Conservation (phyloP, 2,888 invertebrate genomes). For the Drosophila buzzatii region DNA sequence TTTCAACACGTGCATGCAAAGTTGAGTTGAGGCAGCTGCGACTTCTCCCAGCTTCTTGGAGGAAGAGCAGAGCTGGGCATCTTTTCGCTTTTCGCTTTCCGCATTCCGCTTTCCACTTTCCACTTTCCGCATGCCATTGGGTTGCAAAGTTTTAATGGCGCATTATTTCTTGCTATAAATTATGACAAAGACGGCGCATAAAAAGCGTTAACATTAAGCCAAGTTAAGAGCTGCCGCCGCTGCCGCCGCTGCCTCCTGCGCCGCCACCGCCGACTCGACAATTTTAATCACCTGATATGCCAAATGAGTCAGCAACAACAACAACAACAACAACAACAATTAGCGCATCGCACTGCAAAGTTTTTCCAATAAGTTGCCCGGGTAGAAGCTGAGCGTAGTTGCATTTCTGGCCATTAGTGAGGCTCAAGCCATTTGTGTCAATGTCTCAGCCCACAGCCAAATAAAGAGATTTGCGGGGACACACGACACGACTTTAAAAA, state of each 20-base stretch:
- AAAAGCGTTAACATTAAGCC: slow-evolving; percentile 77
- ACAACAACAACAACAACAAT: slow-evolving; percentile 11
- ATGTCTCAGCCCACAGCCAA: slow-evolving; percentile 6
- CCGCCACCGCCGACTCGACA: slow-evolving; percentile 45
- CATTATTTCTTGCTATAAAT: slow-evolving; percentile 80
- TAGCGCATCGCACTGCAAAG: slow-evolving; percentile 3
- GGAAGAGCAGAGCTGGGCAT: slow-evolving; percentile 15
- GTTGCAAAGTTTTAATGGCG: slow-evolving; percentile 79
- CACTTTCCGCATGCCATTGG: slow-evolving; percentile 45
- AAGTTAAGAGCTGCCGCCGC: slow-evolving; percentile 48
- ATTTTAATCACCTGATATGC: slow-evolving; percentile 50
- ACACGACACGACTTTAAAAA: slow-evolving; percentile 5
- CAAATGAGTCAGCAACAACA: slow-evolving; percentile 22
- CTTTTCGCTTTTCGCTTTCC: slow-evolving; percentile 52
- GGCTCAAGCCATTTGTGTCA: slow-evolving; percentile 8
- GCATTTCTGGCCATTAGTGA: slow-evolving; percentile 20
- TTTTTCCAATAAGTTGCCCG: slow-evolving; percentile 4
- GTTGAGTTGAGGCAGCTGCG: slow-evolving; percentile 63
- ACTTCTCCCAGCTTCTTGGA: slow-evolving; percentile 36
- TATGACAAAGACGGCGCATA: slow-evolving; percentile 74
- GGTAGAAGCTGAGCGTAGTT: background rate
- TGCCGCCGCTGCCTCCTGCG: slow-evolving; percentile 30
- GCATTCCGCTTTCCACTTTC: slow-evolving; percentile 56
- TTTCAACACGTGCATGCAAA: slow-evolving; percentile 80
- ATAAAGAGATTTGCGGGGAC: slow-evolving; percentile 14